Evolutionary conservation across 2,113 vertebrate genomes (phyloP).

Genomic region (Saccopteryx bilineata): DNA sequence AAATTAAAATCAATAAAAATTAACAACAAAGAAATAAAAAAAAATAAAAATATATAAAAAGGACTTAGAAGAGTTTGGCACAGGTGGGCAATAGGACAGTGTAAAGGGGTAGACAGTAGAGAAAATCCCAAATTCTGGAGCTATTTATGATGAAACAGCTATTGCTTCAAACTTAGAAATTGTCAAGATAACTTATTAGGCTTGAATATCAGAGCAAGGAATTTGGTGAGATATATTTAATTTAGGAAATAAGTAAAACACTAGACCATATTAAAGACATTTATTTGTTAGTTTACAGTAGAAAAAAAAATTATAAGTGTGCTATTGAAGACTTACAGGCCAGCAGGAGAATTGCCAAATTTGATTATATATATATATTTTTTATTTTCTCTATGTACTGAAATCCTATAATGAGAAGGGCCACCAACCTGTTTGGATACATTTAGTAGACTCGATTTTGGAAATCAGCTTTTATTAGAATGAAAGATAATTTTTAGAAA

Average conservation of each 20-base stretch:
- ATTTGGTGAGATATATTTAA: conserved; percentile 48
- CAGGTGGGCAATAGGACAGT: accelerated
- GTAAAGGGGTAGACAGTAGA: background rate
- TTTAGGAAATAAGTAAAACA: background rate
- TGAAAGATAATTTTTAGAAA: background rate
- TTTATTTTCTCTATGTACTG: background rate
- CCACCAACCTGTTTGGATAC: background rate
- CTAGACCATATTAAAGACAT: background rate
- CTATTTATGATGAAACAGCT: background rate
- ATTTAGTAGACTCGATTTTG: background rate
- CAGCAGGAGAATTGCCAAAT: background rate
- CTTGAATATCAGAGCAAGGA: background rate
- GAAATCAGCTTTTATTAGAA: background rate
- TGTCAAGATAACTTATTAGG: background rate
- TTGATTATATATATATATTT: background rate
- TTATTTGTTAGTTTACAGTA: background rate
- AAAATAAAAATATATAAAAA: background rate
- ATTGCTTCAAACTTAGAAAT: background rate
- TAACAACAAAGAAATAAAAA: too few relatives aligned
- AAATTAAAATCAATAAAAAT: too few relatives aligned
- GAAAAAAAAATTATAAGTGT: background rate
- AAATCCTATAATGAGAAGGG: background rate
- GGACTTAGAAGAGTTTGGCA: accelerated
- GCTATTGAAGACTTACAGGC: background rate
- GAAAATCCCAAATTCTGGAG: background rate